phyloP scores from a whole-genome alignment of 1,140 invertebrate species.

The Luehdorfia chinensis region DNA sequence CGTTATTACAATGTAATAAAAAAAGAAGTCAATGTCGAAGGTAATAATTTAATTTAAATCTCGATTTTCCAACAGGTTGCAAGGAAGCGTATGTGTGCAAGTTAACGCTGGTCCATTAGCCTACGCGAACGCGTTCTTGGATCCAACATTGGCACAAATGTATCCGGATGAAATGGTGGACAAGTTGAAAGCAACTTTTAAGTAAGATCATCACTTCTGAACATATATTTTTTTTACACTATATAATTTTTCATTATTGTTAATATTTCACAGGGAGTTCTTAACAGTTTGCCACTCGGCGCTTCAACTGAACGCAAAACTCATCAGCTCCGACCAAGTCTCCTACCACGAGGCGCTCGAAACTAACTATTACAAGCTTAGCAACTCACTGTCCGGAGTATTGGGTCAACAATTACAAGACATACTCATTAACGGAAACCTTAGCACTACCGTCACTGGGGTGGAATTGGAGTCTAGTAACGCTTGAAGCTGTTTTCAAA shows the following conservation, averaged over 20 bases:
- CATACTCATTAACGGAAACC: slow-evolving; percentile 78
- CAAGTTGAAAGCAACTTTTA: slow-evolving; percentile 90
- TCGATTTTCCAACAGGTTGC: slow-evolving; percentile 78
- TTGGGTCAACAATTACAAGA: slow-evolving; percentile 84
- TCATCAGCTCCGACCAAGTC: slow-evolving; percentile 90
- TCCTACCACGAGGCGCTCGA: slow-evolving; percentile 93
- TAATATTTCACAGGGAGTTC: slow-evolving; percentile 85
- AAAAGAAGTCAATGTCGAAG: too few relatives aligned
- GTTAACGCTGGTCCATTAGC: slow-evolving; percentile 97
- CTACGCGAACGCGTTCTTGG: slow-evolving; percentile 93
- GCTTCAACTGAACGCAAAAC: slow-evolving; percentile 89
- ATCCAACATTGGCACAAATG: slow-evolving; percentile 81
- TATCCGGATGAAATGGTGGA: slow-evolving; percentile 90
- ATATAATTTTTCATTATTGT: too few relatives aligned
- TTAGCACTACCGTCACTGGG: slow-evolving; percentile 65
- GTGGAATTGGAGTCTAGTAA: slow-evolving; percentile 73
- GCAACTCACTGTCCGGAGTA: slow-evolving; percentile 84
- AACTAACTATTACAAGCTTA: slow-evolving; percentile 91
- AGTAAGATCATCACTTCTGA: slow-evolving; percentile 77
- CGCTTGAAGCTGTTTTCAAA: slow-evolving; percentile 58
- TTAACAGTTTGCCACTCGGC: slow-evolving; percentile 91
- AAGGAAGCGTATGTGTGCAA: slow-evolving; percentile 94
- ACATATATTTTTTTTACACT: slow-evolving; percentile 4
- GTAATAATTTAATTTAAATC: too few relatives aligned
- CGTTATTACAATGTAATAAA: too few relatives aligned